Evolutionary conservation across 2,888 invertebrate genomes (phyloP).

Genomic region (Drosophila ochracea): DNA sequence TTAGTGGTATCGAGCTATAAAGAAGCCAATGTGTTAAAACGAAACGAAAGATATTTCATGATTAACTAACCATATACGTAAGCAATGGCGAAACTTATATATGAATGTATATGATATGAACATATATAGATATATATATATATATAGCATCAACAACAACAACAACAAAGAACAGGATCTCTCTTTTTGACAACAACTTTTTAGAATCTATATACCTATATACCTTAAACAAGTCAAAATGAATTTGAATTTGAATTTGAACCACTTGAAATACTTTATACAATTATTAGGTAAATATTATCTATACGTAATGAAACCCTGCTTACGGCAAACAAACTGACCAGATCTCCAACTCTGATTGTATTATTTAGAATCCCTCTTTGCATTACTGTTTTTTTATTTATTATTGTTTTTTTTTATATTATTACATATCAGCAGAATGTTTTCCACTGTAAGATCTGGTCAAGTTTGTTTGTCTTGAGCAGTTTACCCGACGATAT

Average conservation of each 20-base stretch:
- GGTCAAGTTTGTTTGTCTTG: slow-evolving; percentile 17
- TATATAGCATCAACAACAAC: slow-evolving; percentile 4
- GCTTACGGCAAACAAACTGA: slow-evolving; percentile 12
- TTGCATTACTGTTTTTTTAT: not conserved
- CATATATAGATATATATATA: not conserved
- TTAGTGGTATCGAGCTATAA: not conserved
- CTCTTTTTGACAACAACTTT: slow-evolving; percentile 17
- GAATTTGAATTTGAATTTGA: not conserved
- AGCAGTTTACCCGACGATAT: not conserved
- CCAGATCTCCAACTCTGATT: not conserved
- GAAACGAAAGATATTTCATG: not conserved
- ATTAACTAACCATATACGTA: slow-evolving; percentile 40
- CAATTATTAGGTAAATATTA: slow-evolving; percentile 35
- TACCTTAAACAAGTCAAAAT: not conserved
- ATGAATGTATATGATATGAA: not conserved
- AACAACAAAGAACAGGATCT: slow-evolving; percentile 6
- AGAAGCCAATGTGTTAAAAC: slow-evolving; percentile 7
- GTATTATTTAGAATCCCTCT: not conserved
- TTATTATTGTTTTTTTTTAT: not conserved
- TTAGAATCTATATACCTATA: slow-evolving; percentile 5
- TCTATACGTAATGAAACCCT: not conserved
- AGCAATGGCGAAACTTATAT: slow-evolving; percentile 8
- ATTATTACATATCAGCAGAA: slow-evolving; percentile 39
- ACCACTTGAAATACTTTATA: slow-evolving; percentile 12
- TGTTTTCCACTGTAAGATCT: slow-evolving; percentile 2